Evolutionary conservation across 2,797 vertebrate species (phyloP).

Genomic region (Remorina albescens): DNA sequence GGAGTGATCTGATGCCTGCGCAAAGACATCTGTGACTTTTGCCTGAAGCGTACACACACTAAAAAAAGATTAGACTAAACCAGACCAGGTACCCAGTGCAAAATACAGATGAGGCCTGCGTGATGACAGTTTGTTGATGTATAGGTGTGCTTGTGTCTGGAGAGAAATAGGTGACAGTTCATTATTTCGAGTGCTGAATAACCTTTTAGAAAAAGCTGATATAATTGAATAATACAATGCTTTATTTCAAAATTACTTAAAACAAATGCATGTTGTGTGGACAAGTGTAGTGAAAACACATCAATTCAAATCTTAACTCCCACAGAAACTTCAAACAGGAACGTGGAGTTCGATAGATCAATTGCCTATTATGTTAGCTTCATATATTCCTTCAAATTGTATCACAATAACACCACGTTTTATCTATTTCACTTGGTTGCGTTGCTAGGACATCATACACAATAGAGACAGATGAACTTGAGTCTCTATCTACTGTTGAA

Average conservation of each 20-base stretch:
- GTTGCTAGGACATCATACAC: constrained; percentile 19
- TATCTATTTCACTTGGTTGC: not conserved
- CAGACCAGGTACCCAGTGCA: constrained; percentile 54
- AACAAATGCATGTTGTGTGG: not conserved
- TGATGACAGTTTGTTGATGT: constrained; percentile 26
- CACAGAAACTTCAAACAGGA: constrained; percentile 1
- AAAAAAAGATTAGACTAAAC: constrained; percentile 62
- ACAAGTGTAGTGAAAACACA: not conserved
- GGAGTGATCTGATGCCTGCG: constrained; percentile 47
- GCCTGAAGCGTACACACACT: constrained; percentile 59
- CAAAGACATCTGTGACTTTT: constrained; percentile 64
- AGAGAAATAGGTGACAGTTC: constrained; percentile 23
- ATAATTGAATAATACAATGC: constrained; percentile 15
- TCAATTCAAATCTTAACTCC: not conserved
- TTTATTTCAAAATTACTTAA: constrained; percentile 13
- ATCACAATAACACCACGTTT: not conserved
- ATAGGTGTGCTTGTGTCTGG: constrained; percentile 17
- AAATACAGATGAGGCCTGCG: constrained; percentile 61
- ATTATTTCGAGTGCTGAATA: constrained; percentile 19
- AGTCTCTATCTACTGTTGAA: not conserved
- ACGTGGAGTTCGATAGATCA: constrained; percentile 9
- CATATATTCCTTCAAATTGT: constrained; percentile 31
- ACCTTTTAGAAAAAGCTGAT: constrained; percentile 8
- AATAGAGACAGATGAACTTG: constrained; percentile 17
- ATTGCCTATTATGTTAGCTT: constrained; percentile 27